Evolutionary conservation across 1,140 invertebrate species (phyloP).

Genomic region (Oedothorax gibbosus): DNA sequence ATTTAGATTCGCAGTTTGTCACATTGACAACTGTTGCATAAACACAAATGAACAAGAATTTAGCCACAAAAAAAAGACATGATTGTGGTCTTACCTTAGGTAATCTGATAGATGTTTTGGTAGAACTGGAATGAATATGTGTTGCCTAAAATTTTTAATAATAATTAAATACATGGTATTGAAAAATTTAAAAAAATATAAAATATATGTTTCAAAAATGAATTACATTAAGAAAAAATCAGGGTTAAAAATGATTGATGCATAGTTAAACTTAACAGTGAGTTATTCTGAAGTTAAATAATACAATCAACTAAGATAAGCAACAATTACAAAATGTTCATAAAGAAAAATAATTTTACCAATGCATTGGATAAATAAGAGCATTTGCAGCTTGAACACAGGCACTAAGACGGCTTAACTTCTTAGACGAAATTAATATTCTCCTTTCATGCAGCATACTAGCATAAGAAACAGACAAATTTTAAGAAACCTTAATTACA

Average conservation of each 20-base stretch:
- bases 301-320: no score
- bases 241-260: no score
- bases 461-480: conserved; percentile 11
- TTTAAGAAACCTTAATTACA: background rate
- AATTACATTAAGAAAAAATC: no score
- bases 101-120: conserved; percentile 90
- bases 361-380: conserved; percentile 95
- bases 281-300: no score
- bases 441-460: conserved; percentile 92
- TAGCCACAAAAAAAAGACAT: background rate
- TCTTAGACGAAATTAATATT: conserved; percentile 89
- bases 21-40: background rate
- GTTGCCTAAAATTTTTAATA: conserved; percentile 76
- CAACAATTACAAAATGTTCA: no score
- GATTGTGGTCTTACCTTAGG: conserved; percentile 70
- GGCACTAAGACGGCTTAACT: conserved; percentile 86
- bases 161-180: background rate
- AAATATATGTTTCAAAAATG: no score
- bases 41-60: background rate
- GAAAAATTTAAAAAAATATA: background rate
- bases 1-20: background rate
- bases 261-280: no score
- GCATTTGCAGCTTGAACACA: conserved; percentile 94
- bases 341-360: conserved; percentile 68
- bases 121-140: conserved; percentile 95